Evolutionary conservation across 2,888 invertebrate genomes (phyloP).

Genomic region (Yponomeuta cagnagella): DNA sequence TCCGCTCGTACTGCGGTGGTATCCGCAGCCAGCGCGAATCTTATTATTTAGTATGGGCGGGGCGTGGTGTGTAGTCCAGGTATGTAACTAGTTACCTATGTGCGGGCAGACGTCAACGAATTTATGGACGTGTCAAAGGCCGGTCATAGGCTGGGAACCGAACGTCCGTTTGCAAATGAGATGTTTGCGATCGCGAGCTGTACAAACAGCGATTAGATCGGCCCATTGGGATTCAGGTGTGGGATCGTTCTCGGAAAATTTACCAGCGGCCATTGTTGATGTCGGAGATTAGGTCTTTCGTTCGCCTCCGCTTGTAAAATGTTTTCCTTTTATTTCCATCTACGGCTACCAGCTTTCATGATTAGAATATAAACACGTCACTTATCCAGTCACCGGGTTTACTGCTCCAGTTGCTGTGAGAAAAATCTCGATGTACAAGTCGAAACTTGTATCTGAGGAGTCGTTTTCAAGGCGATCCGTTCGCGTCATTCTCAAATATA

Average conservation of each 20-base stretch:
- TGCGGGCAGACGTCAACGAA: conserved; percentile 50
- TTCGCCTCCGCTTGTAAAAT: conserved; percentile 30
- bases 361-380: conserved; percentile 36
- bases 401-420: conserved; percentile 42
- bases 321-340: conserved; percentile 41
- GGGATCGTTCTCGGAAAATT: conserved; percentile 23
- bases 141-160: conserved; percentile 54
- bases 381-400: conserved; percentile 41
- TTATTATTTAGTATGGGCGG: conserved; percentile 64
- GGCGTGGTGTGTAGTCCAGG: conserved; percentile 35
- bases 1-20: conserved; percentile 26
- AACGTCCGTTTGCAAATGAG: conserved; percentile 36
- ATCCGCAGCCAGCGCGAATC: conserved; percentile 42
- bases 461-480: conserved; percentile 25
- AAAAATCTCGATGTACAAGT: conserved; percentile 48
- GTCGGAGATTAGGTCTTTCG: conserved; percentile 25
- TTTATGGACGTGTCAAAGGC: conserved; percentile 60
- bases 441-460: conserved; percentile 51
- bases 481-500: conserved; percentile 49
- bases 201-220: conserved; percentile 13
- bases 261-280: conserved; percentile 24
- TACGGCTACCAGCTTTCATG: conserved; percentile 31
- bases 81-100: conserved; percentile 37
- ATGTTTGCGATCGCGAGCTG: conserved; percentile 8
- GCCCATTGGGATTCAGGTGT: conserved; percentile 7